Base-by-base conservation (phyloP, 2,888 invertebrate genomes). In the Cetonia aurata region DNA sequence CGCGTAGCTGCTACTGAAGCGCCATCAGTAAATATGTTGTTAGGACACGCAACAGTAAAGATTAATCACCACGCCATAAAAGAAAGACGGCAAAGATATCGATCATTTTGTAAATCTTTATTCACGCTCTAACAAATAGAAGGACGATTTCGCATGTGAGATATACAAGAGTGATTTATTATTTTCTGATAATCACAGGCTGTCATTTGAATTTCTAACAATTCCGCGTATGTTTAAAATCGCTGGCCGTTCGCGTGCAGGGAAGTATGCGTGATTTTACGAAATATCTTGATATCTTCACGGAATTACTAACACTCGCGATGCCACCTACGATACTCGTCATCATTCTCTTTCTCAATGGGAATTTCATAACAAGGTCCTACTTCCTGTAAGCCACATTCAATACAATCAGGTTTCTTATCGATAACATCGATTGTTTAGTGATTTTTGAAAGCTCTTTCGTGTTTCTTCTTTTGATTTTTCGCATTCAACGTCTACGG, bases 61-160 rank as follows among this genome's bases (percentile, higher is more conserved):
- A 53, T 53, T 53, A 31, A 53, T 53, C 31, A 53, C 31, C 53
- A 31, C 25, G n/a, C 53, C 53, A 9, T 53, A 53, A 53, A 53
- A 53, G 53, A 53, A 53, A 41, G 8, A 52, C 10, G 15, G 15
- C 15, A 37, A 13, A 37, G 17, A 13, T 56, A 56, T 41, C 17
- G 56, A 56, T 13, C 41, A 56, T 15, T 41, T 15, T 13, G 15
- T 37, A 9, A 41, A 56, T 56, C 37, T 41, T 56, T 37, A 13
- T 56, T 8, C 37, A 10, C 41, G 8, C 37, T 41, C 15, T n/a
- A 6, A 6, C 8, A 17, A 15, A 6, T 25, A 6, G 10, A 19
- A 13, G 25, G 37, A 55, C 33, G 15, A 33, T 37, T 55, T 33
- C 37, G 8, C 4, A 37, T 0, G 3, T 41, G 13, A 56, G 15